These are phyloP conservation scores for Epistrophe eligans DNA, from an alignment of 2,888 invertebrate species.

Conservation along the genomic window DNA sequence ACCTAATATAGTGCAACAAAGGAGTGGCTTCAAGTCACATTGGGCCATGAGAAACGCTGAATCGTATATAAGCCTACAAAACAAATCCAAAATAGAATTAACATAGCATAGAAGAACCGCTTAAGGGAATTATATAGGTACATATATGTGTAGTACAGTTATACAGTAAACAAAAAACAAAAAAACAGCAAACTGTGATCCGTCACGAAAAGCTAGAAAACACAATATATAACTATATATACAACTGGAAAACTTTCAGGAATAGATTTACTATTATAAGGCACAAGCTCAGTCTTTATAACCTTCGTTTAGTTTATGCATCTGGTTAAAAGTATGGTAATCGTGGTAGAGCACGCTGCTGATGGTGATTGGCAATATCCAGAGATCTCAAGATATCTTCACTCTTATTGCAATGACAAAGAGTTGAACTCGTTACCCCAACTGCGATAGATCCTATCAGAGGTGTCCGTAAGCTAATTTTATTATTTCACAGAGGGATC, in stretches of 20 bases:
- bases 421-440: constrained; percentile 72
- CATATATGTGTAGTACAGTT: not conserved
- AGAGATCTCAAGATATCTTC: constrained; percentile 62
- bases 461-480: constrained; percentile 73
- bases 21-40: constrained; percentile 61
- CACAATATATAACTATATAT: not conserved
- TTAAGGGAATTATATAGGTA: constrained; percentile 39
- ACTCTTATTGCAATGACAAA: constrained; percentile 63
- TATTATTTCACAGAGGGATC: constrained; percentile 45
- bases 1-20: constrained; percentile 65
- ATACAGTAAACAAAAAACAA: not conserved
- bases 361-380: constrained; percentile 65
- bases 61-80: constrained; percentile 5
- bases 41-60: constrained; percentile 44
- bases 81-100: constrained; percentile 50
- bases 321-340: constrained; percentile 34
- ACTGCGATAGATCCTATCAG: constrained; percentile 57
- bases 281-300: constrained; percentile 43
- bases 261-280: constrained; percentile 45
- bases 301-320: constrained; percentile 50
- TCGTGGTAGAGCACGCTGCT: constrained; percentile 37
- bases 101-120: constrained; percentile 63
- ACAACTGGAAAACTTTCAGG: constrained; percentile 7
- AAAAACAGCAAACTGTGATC: constrained; percentile 41
- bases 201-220: constrained; percentile 66